A percentile compares a stretch with the other conserved stretches of the same genome.
Conservation (phyloP, 2,888 invertebrate species). For the Chloromyia formosa region DNA sequence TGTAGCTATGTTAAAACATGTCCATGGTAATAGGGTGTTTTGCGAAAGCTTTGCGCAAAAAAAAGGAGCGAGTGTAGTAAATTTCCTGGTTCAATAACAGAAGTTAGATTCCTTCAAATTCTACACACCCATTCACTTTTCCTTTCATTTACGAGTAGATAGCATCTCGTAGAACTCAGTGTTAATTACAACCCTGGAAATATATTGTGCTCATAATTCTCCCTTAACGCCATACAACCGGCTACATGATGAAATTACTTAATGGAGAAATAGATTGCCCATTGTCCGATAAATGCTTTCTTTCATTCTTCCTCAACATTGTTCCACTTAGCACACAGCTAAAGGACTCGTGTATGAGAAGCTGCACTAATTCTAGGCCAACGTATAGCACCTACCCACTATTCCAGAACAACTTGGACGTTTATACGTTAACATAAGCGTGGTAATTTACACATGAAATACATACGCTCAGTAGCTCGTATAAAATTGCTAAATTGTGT, state of each 20-base stretch:
- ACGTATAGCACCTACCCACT: background rate
- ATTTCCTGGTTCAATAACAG: no score
- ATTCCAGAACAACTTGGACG: no score
- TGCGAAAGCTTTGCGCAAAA: no score
- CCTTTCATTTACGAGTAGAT: no score
- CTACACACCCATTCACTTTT: no score
- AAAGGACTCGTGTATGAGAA: background rate
- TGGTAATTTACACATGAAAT: background rate
- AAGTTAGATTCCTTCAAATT: no score
- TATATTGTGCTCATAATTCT: background rate
- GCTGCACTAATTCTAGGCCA: background rate
- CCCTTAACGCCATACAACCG: background rate
- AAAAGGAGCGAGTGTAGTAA: no score
- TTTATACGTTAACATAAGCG: background rate
- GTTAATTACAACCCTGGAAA: background rate
- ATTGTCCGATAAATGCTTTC: slow-evolving; percentile 1
- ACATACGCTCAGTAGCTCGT: background rate
- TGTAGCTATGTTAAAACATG: no score
- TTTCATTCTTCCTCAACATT: background rate
- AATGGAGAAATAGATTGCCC: background rate
- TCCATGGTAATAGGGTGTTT: no score
- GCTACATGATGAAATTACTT: slow-evolving; percentile 7
- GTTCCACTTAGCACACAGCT: background rate
- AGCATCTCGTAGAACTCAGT: no score
- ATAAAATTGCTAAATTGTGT: background rate